phyloP scores from a whole-genome alignment of 2,797 vertebrate species.

The Artibeus jamaicensis region DNA sequence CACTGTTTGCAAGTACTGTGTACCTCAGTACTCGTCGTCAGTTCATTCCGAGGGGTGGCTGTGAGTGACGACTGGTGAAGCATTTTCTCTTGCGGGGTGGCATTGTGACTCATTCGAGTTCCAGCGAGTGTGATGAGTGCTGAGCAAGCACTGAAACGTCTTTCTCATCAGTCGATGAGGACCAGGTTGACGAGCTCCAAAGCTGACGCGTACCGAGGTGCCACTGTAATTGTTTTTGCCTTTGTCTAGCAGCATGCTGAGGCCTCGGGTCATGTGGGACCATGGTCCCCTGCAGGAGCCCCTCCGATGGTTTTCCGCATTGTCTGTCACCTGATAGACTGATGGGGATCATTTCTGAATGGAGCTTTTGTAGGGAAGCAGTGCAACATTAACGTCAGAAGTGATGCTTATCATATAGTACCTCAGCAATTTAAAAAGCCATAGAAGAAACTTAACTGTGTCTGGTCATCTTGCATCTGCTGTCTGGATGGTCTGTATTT shows the following conservation, averaged over 20 bases:
- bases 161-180: background rate
- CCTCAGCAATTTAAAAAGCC: slow-evolving; percentile 83
- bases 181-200: too few relatives aligned
- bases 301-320: background rate
- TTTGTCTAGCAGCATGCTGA: slow-evolving; percentile 56
- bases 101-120: too few relatives aligned
- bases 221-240: slow-evolving; percentile 47
- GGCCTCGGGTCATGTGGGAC: background rate
- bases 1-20: background rate
- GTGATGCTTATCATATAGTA: slow-evolving; percentile 74
- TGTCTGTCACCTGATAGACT: slow-evolving; percentile 2
- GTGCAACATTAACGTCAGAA: slow-evolving; percentile 51
- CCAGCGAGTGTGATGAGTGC: background rate
- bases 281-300: slow-evolving; percentile 4
- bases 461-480: slow-evolving; percentile 74
- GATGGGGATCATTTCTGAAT: slow-evolving; percentile 54
- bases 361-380: slow-evolving; percentile 58
- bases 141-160: background rate
- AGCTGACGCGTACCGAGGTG: background rate
- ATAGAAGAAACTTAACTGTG: slow-evolving; percentile 77
- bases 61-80: background rate
- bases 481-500: slow-evolving; percentile 63
- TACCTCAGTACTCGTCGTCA: background rate
- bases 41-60: background rate
- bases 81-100: background rate